A percentile compares a stretch with the other conserved stretches of the same genome.
phyloP scores from a whole-genome alignment of 2,113 vertebrate genomes.

The Tenrec ecaudatus region DNA sequence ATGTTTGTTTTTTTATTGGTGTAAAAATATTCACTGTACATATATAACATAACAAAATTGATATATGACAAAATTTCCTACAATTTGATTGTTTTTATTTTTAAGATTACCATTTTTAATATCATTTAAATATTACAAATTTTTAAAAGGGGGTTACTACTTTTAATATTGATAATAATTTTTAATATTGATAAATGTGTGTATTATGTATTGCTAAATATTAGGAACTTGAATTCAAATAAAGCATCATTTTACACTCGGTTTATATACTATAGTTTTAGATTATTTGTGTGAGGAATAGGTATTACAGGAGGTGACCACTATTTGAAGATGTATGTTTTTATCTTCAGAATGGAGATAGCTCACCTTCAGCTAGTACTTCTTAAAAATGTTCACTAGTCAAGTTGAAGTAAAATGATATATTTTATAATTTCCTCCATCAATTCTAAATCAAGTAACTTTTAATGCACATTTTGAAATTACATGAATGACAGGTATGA shows the following conservation, averaged over 20 bases:
- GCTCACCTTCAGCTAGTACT: neutral
- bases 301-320: neutral
- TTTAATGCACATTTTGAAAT: conserved; percentile 58
- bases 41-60: neutral
- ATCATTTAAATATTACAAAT: neutral
- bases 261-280: conserved; percentile 53
- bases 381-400: conserved; percentile 49
- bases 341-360: conserved; percentile 63
- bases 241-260: conserved; percentile 48
- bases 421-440: conserved; percentile 60
- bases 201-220: conserved; percentile 59
- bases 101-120: conserved; percentile 12
- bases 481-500: neutral
- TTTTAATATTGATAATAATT: conserved; percentile 22
- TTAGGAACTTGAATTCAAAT: conserved; percentile 54
- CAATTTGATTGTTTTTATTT: conserved; percentile 23
- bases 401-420: neutral
- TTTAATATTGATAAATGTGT: neutral
- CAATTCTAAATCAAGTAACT: conserved; percentile 30
- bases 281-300: conserved; percentile 22
- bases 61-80: neutral
- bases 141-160: neutral
- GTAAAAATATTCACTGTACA: neutral
- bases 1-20: neutral
- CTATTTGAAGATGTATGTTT: conserved; percentile 48